phyloP scores from a whole-genome alignment of 2,113 vertebrate genomes.

The Coturnix japonica region DNA sequence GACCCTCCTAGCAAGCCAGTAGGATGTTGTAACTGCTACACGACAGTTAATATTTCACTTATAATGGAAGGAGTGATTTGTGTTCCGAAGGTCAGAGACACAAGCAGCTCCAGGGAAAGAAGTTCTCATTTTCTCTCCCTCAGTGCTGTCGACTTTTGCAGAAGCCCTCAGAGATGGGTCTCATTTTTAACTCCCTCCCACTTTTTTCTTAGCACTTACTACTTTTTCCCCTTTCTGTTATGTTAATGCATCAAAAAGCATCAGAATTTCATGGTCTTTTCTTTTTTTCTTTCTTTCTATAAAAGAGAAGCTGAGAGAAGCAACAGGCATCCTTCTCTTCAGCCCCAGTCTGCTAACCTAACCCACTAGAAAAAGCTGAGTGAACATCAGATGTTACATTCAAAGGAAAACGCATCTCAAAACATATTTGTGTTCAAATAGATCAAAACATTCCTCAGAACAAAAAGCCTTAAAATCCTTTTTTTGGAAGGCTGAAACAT shows the following conservation, averaged over 20 bases:
- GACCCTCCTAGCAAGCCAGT: background rate
- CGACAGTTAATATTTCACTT: constrained; percentile 18
- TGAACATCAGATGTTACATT: background rate
- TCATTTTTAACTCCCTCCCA: background rate
- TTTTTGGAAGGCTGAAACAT: background rate
- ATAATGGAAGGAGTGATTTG: background rate
- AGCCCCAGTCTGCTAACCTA: background rate
- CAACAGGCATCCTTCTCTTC: background rate
- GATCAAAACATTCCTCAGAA: constrained; percentile 45
- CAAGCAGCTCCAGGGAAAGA: background rate
- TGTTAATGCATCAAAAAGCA: background rate
- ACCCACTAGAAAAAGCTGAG: background rate
- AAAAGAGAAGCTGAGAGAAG: background rate
- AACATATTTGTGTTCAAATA: constrained; percentile 29
- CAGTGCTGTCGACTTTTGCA: background rate
- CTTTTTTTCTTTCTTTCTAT: background rate
- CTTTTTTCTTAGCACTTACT: background rate
- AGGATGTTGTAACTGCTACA: background rate
- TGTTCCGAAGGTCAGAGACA: constrained; percentile 19
- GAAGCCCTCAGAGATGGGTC: background rate
- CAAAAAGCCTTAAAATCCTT: constrained; percentile 10
- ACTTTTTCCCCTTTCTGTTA: background rate
- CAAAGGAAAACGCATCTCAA: constrained; percentile 16
- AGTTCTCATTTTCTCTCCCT: background rate
- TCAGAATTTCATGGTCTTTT: background rate